phyloP scores from a whole-genome alignment of 2,797 vertebrate species.

The Cyclopterus lumpus region DNA sequence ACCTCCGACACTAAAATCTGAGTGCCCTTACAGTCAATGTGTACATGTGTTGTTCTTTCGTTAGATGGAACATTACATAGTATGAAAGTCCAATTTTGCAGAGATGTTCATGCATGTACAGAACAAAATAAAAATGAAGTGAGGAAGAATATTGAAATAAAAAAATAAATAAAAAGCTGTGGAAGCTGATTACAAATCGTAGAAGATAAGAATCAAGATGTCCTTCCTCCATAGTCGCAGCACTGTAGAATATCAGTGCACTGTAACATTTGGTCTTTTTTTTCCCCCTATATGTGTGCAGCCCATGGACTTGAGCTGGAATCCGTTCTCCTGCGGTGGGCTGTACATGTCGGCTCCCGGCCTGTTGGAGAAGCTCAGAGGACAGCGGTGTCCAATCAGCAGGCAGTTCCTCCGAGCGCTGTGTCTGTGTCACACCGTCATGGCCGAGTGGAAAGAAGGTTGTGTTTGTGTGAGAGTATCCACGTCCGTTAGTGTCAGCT shows the following conservation, averaged over 20 bases:
- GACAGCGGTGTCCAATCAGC: constrained; percentile 63
- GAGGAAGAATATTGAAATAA: neutral
- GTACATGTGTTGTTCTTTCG: neutral
- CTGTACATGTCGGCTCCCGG: constrained; percentile 73
- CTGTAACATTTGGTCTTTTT: neutral
- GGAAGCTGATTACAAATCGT: neutral
- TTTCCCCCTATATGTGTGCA: constrained; percentile 38
- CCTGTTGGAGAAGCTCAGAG: constrained; percentile 77
- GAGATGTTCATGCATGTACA: neutral
- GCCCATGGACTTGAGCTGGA: constrained; percentile 83
- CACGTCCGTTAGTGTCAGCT: neutral
- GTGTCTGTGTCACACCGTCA: constrained; percentile 93
- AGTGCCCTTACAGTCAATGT: neutral
- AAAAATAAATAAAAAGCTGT: neutral
- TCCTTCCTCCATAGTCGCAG: neutral
- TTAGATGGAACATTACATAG: neutral
- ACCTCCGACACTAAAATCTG: neutral
- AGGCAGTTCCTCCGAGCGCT: constrained; percentile 89
- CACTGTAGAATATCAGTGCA: neutral
- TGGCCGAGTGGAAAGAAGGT: constrained; percentile 89
- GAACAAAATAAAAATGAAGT: neutral
- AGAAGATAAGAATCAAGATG: neutral
- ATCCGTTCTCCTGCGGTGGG: constrained; percentile 74
- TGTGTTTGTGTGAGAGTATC: neutral
- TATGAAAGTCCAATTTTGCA: neutral